Conservation (phyloP, 1,140 invertebrate species). For the Pteromalus puparum region DNA sequence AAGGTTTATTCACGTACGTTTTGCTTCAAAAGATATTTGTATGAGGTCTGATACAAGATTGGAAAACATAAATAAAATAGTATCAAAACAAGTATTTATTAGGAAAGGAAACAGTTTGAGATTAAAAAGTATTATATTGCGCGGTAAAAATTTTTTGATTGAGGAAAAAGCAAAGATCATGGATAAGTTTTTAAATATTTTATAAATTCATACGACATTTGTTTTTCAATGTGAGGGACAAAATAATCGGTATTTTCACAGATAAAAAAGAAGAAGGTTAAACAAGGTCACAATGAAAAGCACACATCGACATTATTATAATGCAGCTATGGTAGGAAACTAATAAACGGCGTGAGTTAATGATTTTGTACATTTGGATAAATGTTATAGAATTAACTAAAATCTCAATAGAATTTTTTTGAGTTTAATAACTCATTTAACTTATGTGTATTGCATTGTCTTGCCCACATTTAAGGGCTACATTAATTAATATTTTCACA, state of each 20-base stretch:
- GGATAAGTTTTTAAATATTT: slow-evolving; percentile 2
- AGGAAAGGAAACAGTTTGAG: too few species aligned
- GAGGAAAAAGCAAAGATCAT: not conserved
- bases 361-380: not conserved
- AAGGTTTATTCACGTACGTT: too few species aligned
- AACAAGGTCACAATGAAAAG: not conserved
- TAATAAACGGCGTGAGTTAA: not conserved
- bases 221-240: not conserved
- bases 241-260: slow-evolving; percentile 12
- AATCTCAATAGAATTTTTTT: not conserved
- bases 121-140: not conserved
- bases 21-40: too few species aligned
- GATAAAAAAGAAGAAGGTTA: not conserved
- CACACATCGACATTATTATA: not conserved
- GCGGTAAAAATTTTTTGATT: not conserved
- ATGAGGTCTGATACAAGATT: too few species aligned
- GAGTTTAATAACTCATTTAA: not conserved
- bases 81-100: too few species aligned
- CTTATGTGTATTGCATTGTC: not conserved
- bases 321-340: not conserved
- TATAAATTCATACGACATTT: not conserved
- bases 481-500: slow-evolving; percentile 21
- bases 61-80: too few species aligned
- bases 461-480: not conserved
- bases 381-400: not conserved